These are phyloP conservation scores for Pardalotus punctatus DNA, from an alignment of 2,113 vertebrate genomes.

Conservation along the genomic window DNA sequence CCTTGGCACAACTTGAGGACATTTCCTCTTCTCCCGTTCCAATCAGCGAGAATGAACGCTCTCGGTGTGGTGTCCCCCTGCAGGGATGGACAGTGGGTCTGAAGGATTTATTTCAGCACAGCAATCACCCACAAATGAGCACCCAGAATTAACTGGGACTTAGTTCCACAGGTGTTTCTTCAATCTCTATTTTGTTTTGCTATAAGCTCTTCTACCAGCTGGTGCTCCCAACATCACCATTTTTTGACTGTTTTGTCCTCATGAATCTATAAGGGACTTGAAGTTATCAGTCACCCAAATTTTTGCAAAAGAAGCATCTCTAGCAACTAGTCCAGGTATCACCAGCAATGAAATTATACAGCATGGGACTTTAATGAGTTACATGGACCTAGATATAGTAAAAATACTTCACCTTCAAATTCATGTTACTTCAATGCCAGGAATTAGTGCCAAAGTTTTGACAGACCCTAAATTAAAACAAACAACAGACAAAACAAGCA, in stretches of 20 bases:
- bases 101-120: neutral
- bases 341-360: neutral
- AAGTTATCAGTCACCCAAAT: neutral
- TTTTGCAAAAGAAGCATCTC: neutral
- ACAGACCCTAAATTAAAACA: neutral
- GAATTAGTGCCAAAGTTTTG: constrained; percentile 4
- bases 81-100: neutral
- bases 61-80: neutral
- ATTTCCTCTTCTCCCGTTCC: neutral
- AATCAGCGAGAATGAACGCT: neutral
- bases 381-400: neutral
- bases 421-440: neutral
- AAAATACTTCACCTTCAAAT: neutral
- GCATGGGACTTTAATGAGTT: neutral
- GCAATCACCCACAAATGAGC: rapidly evolving
- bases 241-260: neutral
- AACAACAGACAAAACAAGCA: neutral
- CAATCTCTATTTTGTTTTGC: neutral
- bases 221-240: neutral
- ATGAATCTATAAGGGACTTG: neutral
- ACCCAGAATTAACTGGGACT: neutral
- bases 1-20: neutral
- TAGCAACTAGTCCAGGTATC: neutral
- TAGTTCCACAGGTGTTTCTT: neutral
- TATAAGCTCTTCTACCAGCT: neutral